Percentiles rank a stretch among this genome's conserved stretches.
phyloP scores from a whole-genome alignment of 2,113 vertebrate genomes.

The Ginglymostoma cirratum region DNA sequence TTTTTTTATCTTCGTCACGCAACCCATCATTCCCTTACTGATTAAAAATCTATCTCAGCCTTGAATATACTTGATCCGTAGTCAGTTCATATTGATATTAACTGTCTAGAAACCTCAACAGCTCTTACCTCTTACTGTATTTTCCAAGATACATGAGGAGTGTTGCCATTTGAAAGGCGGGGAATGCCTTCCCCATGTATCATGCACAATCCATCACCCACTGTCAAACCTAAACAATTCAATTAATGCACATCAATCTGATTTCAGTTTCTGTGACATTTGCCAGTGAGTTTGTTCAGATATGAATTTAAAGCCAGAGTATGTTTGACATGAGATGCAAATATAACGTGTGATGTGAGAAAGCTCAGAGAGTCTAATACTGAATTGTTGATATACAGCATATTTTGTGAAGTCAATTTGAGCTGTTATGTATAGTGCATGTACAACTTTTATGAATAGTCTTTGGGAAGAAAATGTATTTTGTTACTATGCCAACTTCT shows the following conservation, averaged over 20 bases:
- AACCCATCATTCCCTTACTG: no score
- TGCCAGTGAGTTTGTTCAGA: background rate
- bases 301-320: background rate
- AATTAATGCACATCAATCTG: background rate
- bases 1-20: no score
- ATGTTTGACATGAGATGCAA: background rate
- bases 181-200: background rate
- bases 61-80: background rate
- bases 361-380: background rate
- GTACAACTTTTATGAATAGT: background rate
- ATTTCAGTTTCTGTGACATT: background rate
- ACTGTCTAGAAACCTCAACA: background rate
- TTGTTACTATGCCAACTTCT: background rate
- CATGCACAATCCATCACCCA: background rate
- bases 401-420: background rate
- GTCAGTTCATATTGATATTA: background rate
- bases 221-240: background rate
- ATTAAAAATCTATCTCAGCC: no score
- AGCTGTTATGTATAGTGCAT: background rate
- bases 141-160: no score
- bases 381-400: background rate
- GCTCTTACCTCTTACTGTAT: background rate
- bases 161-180: background rate
- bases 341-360: background rate
- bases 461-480: background rate